Evolutionary conservation across 1,140 invertebrate genomes (phyloP).

Genomic region (Apis dorsata): DNA sequence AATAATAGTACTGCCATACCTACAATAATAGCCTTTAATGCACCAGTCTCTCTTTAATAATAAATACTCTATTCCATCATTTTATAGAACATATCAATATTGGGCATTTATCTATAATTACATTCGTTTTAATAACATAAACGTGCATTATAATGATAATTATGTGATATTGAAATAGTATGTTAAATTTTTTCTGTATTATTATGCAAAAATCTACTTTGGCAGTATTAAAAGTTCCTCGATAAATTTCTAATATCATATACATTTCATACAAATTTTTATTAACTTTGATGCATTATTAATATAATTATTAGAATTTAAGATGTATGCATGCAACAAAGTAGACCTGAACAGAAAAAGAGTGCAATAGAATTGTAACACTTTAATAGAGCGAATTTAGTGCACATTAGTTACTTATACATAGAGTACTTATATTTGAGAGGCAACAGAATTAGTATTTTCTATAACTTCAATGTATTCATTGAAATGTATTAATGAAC

Average conservation of each 20-base stretch:
- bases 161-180: conserved; percentile 42
- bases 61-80: conserved; percentile 52
- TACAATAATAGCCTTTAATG: conserved; percentile 19
- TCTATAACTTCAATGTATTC: conserved; percentile 23
- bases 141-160: conserved; percentile 50
- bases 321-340: conserved; percentile 30
- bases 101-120: conserved; percentile 69
- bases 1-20: conserved; percentile 29
- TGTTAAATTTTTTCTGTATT: conserved; percentile 30
- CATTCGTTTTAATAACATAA: conserved; percentile 25
- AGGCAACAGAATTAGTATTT: conserved; percentile 41
- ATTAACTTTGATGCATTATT: conserved; percentile 24
- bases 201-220: conserved; percentile 8
- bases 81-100: conserved; percentile 73
- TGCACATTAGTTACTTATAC: conserved; percentile 43
- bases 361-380: conserved; percentile 53
- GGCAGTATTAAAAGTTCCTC: conserved; percentile 25
- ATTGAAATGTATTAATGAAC: conserved; percentile 17
- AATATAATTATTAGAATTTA: conserved; percentile 20
- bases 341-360: conserved; percentile 33
- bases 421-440: conserved; percentile 48
- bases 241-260: conserved; percentile 9
- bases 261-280: conserved; percentile 36
- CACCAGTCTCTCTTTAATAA: conserved; percentile 40
- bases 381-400: conserved; percentile 37